These are phyloP conservation scores for Diloba caeruleocephala DNA, from an alignment of 2,888 invertebrate genomes.

Conservation along the genomic window DNA sequence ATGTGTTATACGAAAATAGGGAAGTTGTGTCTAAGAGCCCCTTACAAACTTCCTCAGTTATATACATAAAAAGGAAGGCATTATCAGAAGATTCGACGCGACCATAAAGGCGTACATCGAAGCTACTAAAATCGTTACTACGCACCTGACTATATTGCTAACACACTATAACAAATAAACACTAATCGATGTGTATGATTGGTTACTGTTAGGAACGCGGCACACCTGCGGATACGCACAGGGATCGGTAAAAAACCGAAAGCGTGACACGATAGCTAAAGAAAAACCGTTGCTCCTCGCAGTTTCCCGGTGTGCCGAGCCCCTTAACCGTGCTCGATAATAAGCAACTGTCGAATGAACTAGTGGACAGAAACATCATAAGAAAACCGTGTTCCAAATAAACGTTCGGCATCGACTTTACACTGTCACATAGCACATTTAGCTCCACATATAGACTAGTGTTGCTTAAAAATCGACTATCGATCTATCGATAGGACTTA, in stretches of 20 bases:
- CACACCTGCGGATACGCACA: background rate
- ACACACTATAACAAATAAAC: background rate
- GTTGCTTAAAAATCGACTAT: no score
- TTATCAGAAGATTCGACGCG: background rate
- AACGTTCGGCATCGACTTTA: slow-evolving; percentile 42
- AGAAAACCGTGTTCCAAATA: slow-evolving; percentile 38
- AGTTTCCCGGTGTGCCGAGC: background rate
- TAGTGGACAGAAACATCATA: slow-evolving; percentile 50
- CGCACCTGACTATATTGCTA: slow-evolving; percentile 1
- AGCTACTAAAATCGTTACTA: background rate
- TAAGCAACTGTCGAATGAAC: slow-evolving; percentile 18
- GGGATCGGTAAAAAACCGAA: background rate
- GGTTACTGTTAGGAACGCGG: background rate
- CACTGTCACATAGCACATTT: no score
- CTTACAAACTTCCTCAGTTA: background rate
- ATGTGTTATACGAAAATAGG: background rate
- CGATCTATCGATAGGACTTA: no score
- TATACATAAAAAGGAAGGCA: slow-evolving; percentile 16
- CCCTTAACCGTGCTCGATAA: background rate
- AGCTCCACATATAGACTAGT: no score
- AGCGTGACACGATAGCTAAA: background rate
- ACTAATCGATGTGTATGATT: background rate
- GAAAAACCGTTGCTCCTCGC: background rate
- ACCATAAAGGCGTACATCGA: background rate
- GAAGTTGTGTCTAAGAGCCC: background rate